Evolutionary conservation across 2,797 vertebrate species (phyloP).

Genomic region (Acrossocheilus wenchowensis): DNA sequence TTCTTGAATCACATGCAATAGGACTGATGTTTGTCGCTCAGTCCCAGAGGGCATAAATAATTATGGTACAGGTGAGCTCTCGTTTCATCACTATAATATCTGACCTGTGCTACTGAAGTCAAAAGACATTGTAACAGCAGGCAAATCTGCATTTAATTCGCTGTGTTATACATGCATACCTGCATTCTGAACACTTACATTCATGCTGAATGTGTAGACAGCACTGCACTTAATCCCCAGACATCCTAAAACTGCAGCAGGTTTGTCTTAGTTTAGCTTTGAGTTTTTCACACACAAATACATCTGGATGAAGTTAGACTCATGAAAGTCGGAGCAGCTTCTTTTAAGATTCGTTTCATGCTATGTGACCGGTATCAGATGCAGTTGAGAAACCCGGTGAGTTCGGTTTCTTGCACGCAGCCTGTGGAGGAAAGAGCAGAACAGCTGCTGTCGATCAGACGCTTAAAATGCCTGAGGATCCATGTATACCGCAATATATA

Average conservation of each 20-base stretch:
- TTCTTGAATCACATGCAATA: not conserved
- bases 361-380: conserved; percentile 4
- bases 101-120: not conserved
- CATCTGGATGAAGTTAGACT: conserved; percentile 22
- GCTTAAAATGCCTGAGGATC: conserved; percentile 25
- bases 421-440: conserved; percentile 22
- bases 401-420: conserved; percentile 6
- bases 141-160: not conserved
- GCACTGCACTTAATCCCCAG: not conserved
- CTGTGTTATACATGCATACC: too few relatives aligned
- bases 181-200: not conserved
- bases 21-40: not conserved
- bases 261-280: not conserved
- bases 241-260: not conserved
- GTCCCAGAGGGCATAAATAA: conserved; percentile 33
- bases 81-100: not conserved
- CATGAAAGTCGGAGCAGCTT: not conserved
- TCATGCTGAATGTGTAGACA: not conserved
- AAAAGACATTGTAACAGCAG: not conserved
- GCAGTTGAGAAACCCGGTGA: not conserved
- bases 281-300: not conserved
- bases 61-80: conserved; percentile 12
- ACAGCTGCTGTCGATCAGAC: conserved; percentile 40
- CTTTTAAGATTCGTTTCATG: not conserved
- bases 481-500: not conserved